These are phyloP conservation scores for Sciurus vulgaris DNA, from an alignment of 2,797 vertebrate genomes.

Conservation along the genomic window DNA sequence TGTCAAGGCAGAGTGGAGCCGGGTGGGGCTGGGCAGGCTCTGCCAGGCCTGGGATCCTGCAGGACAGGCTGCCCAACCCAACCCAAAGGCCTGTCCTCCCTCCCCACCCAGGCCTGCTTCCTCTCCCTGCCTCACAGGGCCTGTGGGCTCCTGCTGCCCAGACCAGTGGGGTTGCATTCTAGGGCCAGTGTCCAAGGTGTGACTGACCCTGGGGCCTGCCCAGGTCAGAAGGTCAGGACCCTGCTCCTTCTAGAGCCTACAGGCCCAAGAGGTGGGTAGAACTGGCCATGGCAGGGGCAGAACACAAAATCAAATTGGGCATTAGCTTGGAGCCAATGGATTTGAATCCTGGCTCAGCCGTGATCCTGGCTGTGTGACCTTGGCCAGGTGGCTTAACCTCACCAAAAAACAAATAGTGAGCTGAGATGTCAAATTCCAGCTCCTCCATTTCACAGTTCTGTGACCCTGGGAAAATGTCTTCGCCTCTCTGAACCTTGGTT, in stretches of 20 bases:
- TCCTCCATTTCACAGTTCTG: not conserved
- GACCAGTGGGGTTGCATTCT: slow-evolving; percentile 78
- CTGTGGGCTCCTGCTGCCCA: not conserved
- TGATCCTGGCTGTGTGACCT: not conserved
- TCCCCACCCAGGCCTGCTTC: not conserved
- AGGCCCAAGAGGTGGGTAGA: not conserved
- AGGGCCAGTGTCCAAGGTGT: not conserved
- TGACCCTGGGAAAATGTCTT: not conserved
- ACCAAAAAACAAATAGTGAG: not conserved
- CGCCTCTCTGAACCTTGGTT: not conserved
- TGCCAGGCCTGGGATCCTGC: slow-evolving; percentile 27
- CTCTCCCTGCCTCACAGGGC: not conserved
- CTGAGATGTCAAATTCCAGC: not conserved
- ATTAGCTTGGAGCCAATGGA: not conserved
- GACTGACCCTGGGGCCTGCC: slow-evolving; percentile 3
- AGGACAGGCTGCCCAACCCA: slow-evolving; percentile 62
- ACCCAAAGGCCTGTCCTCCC: not conserved
- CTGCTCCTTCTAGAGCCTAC: not conserved
- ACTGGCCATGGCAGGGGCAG: not conserved
- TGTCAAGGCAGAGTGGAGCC: not conserved
- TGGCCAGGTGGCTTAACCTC: not conserved
- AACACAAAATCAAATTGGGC: not conserved
- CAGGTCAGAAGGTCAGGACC: slow-evolving; percentile 69
- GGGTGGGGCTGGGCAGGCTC: slow-evolving; percentile 61
- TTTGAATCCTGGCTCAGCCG: not conserved